Conservation (phyloP, 2,888 invertebrate genomes). For the Dermolepida albohirtum region DNA sequence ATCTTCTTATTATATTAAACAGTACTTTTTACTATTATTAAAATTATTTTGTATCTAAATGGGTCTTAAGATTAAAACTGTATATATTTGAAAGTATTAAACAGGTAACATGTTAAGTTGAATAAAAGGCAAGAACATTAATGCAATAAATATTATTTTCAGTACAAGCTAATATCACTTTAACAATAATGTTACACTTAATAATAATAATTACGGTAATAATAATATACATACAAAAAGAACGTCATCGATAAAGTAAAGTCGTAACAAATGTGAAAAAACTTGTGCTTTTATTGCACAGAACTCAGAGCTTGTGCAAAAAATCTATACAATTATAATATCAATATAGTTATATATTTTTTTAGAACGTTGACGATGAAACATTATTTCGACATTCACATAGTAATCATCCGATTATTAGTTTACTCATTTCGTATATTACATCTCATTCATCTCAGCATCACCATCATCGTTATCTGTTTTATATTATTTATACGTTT, state of each 20-base stretch:
- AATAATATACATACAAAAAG: conserved; percentile 43
- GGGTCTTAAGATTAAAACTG: too few relatives aligned
- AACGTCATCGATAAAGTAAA: conserved; percentile 17
- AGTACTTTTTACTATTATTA: too few relatives aligned
- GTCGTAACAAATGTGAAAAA: conserved; percentile 32
- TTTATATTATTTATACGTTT: conserved; percentile 33
- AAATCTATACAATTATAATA: conserved; percentile 38
- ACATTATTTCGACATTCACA: conserved; percentile 9
- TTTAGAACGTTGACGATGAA: conserved; percentile 23
- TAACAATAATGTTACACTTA: conserved; percentile 39
- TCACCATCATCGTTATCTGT: conserved; percentile 6
- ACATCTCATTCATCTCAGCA: neutral
- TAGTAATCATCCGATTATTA: conserved; percentile 6
- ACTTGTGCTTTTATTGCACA: conserved; percentile 49
- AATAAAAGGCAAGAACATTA: conserved; percentile 51
- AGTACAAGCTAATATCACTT: conserved; percentile 57
- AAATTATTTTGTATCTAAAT: too few relatives aligned
- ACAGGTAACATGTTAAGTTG: conserved; percentile 23
- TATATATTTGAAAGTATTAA: too few relatives aligned
- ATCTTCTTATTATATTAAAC: too few relatives aligned
- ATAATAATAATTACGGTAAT: conserved; percentile 31
- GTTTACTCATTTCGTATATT: too few relatives aligned
- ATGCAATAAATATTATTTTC: conserved; percentile 50
- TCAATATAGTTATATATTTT: conserved; percentile 23
- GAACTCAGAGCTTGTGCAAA: conserved; percentile 45